Evolutionary conservation across 2,888 invertebrate genomes (phyloP).

Genomic region (Sipunculus nudus): DNA sequence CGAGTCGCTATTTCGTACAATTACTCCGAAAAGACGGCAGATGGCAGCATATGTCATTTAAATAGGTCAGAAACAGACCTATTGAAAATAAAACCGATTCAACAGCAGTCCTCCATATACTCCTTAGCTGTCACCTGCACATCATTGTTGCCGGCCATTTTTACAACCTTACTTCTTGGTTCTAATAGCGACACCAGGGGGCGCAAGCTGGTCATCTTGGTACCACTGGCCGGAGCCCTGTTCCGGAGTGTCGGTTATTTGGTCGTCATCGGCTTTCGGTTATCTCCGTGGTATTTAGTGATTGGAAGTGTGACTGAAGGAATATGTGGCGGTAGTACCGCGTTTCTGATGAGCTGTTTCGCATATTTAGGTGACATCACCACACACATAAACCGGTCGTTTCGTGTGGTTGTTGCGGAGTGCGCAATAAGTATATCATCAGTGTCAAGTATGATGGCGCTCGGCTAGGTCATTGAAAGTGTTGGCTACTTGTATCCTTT

Average conservation of each 20-base stretch:
- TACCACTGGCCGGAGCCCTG: conserved; percentile 23
- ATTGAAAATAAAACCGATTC: too few relatives aligned
- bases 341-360: conserved; percentile 23
- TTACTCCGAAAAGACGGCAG: too few relatives aligned
- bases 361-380: conserved; percentile 29
- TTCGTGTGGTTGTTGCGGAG: too few relatives aligned
- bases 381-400: conserved; percentile 7
- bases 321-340: conserved; percentile 11
- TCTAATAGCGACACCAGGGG: conserved; percentile 31
- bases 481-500: too few relatives aligned
- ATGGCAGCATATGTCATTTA: too few relatives aligned
- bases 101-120: conserved; percentile 15
- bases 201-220: conserved; percentile 28
- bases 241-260: conserved; percentile 4
- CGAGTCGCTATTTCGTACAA: too few relatives aligned
- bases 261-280: conserved; percentile 9
- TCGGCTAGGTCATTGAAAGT: too few relatives aligned
- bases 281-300: conserved; percentile 18
- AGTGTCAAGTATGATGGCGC: too few relatives aligned
- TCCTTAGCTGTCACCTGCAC: conserved; percentile 1
- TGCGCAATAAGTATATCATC: too few relatives aligned
- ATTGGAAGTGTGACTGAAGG: conserved; percentile 11
- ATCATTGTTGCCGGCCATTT: conserved; percentile 22
- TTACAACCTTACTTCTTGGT: conserved; percentile 24
- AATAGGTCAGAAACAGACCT: too few relatives aligned